These are phyloP conservation scores for Conus canariensis DNA, from an alignment of 2,888 invertebrate genomes.

Conservation along the genomic window DNA sequence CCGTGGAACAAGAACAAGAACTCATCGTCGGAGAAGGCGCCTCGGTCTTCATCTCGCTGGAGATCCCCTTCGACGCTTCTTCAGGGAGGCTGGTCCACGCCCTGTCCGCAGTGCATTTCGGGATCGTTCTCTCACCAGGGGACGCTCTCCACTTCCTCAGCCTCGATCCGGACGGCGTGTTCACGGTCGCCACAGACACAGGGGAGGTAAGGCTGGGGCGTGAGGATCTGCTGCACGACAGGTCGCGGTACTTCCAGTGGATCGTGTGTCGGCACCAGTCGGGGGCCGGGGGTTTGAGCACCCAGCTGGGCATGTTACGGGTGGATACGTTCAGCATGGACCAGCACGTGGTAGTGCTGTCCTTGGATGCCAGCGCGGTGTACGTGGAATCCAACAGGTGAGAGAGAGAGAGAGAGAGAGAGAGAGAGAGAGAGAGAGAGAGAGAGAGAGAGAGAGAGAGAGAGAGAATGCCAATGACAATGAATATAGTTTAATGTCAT, in stretches of 20 bases:
- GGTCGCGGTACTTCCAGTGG: conserved; percentile 45
- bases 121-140: background rate
- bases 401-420: too few relatives aligned
- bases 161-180: conserved; percentile 37
- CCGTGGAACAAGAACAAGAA: background rate
- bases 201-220: conserved; percentile 33
- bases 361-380: background rate
- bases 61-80: conserved; percentile 39
- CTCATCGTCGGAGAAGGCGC: background rate
- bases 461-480: too few relatives aligned
- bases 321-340: conserved; percentile 45
- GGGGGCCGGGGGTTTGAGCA: background rate
- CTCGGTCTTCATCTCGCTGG: conserved; percentile 38
- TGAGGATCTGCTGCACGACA: conserved; percentile 11
- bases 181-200: conserved; percentile 31
- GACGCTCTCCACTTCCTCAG: conserved; percentile 34
- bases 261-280: conserved; percentile 1
- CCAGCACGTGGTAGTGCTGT: conserved; percentile 38
- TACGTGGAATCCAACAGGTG: background rate
- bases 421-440: too few relatives aligned
- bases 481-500: too few relatives aligned
- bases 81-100: conserved; percentile 31
- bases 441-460: too few relatives aligned
- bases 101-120: conserved; percentile 28
- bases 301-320: conserved; percentile 38